These are phyloP conservation scores for Platysternon megacephalum DNA, from an alignment of 2,113 vertebrate species.

Conservation along the genomic window DNA sequence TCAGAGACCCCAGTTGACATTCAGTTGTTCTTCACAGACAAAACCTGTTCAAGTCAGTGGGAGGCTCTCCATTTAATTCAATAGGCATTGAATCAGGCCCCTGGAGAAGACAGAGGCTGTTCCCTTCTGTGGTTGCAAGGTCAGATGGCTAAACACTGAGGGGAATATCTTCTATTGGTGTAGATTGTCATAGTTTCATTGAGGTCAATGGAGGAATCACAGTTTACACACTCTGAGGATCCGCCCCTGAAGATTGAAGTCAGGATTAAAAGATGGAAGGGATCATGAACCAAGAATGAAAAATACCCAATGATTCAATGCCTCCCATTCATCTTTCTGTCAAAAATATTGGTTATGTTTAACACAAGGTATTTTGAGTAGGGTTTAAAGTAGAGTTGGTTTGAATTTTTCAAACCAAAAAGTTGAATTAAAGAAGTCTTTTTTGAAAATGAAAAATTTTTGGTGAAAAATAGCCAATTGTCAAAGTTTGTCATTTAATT, in stretches of 20 bases:
- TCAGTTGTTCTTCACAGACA: neutral
- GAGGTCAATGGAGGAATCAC: neutral
- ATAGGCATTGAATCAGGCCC: neutral
- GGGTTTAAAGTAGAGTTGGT: neutral
- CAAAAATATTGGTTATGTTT: neutral
- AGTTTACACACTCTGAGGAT: neutral
- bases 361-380: neutral
- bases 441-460: neutral
- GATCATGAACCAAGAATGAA: neutral
- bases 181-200: neutral
- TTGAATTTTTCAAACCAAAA: neutral
- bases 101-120: neutral
- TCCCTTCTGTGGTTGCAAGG: neutral
- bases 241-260: neutral
- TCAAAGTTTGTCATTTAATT: neutral
- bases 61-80: neutral
- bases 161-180: neutral
- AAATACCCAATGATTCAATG: neutral
- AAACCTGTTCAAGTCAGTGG: neutral
- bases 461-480: neutral
- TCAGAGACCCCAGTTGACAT: neutral
- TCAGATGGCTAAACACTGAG: neutral
- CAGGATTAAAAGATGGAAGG: neutral
- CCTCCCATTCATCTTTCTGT: neutral
- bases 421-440: conserved; percentile 6